These are phyloP conservation scores for Colius striatus DNA, from an alignment of 2,113 vertebrate genomes.

Conservation along the genomic window DNA sequence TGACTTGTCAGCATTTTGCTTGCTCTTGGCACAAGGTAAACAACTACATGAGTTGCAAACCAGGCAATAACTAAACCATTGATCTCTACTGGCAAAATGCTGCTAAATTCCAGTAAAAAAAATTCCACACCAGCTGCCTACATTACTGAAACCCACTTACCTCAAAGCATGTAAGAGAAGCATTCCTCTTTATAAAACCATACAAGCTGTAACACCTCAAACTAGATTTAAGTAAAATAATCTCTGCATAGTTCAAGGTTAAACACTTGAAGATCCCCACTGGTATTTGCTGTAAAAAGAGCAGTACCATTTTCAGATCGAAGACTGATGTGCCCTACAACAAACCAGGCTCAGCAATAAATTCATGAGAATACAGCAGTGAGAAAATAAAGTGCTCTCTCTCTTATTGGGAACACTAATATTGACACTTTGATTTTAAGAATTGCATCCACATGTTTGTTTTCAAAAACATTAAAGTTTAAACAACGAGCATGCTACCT, in stretches of 20 bases:
- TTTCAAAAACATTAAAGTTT: neutral
- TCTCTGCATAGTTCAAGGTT: neutral
- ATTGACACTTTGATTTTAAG: neutral
- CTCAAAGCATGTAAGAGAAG: neutral
- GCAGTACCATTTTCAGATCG: neutral
- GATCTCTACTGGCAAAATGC: slow-evolving; percentile 12
- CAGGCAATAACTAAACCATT: slow-evolving; percentile 4
- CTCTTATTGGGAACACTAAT: neutral
- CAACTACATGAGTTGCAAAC: neutral
- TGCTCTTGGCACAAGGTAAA: slow-evolving; percentile 13
- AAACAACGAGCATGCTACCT: neutral
- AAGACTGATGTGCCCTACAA: neutral
- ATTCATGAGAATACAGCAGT: neutral
- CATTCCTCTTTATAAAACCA: neutral
- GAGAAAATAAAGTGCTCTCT: neutral
- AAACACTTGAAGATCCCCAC: neutral
- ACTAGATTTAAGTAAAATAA: slow-evolving; percentile 28
- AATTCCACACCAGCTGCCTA: slow-evolving; percentile 9
- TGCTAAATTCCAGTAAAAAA: slow-evolving; percentile 34
- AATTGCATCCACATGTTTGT: neutral
- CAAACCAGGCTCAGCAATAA: neutral
- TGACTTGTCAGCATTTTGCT: slow-evolving; percentile 37
- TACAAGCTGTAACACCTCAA: neutral
- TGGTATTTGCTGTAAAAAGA: neutral
- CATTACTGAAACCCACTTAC: neutral